Evolutionary conservation across 2,888 invertebrate genomes (phyloP).

Genomic region (Chloromyia formosa): DNA sequence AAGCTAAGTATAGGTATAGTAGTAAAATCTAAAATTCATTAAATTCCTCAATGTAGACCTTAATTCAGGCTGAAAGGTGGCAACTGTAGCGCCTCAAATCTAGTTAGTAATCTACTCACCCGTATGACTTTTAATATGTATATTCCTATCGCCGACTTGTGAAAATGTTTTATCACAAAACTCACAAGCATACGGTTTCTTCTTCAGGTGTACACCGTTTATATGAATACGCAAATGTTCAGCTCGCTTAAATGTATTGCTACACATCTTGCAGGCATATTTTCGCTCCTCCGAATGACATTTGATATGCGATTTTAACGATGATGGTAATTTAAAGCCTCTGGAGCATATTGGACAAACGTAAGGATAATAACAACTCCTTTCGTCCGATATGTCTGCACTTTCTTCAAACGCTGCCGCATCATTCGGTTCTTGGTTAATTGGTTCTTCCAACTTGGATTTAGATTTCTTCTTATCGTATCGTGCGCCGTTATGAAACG

Average conservation of each 20-base stretch:
- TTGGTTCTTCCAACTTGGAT: neutral
- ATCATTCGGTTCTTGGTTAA: neutral
- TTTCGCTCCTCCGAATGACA: slow-evolving; percentile 50
- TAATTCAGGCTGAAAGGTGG: no score
- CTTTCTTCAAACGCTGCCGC: neutral
- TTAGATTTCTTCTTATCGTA: neutral
- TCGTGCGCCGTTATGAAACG: slow-evolving; percentile 42
- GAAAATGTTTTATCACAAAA: slow-evolving; percentile 48
- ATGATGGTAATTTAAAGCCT: slow-evolving; percentile 48
- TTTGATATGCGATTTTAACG: slow-evolving; percentile 48
- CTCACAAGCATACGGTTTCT: slow-evolving; percentile 49
- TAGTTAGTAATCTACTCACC: slow-evolving; percentile 33
- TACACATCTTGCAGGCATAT: slow-evolving; percentile 47
- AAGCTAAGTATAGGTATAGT: no score
- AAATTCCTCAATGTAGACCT: no score
- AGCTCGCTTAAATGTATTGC: slow-evolving; percentile 49
- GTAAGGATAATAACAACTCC: slow-evolving; percentile 24
- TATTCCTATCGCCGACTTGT: slow-evolving; percentile 49
- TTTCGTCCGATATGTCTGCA: neutral
- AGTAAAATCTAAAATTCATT: no score
- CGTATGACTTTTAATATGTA: slow-evolving; percentile 48
- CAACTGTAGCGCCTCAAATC: no score
- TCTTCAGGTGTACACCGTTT: slow-evolving; percentile 50
- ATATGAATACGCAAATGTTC: slow-evolving; percentile 50
- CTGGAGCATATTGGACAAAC: slow-evolving; percentile 48